Base-by-base conservation (phyloP, 2,113 vertebrate genomes). In the Raphicerus campestris region DNA sequence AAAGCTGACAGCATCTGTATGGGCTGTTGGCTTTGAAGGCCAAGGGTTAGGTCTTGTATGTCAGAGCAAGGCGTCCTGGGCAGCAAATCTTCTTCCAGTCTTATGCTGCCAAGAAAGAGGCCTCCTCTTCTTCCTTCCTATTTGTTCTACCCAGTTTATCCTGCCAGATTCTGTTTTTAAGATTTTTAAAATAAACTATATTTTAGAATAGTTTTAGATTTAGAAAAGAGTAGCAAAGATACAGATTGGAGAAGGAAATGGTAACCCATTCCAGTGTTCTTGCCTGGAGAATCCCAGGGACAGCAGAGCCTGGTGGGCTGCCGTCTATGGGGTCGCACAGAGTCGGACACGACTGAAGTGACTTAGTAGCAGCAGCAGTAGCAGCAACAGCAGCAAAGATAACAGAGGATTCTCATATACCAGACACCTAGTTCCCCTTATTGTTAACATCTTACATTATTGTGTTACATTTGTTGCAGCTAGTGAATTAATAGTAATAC, bases 191-290 rank as follows among this genome's bases (percentile, higher is more conserved):
- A 89, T 47, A 85, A 88, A 51, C 7, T 28, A 8, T 63, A 32
- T 60, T 87, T 80, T 77, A 80, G 75, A 83, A 63, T 70, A 60
- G 42, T 53, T 83, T 89, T 80, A 56, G 13, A 35, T 75, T 89
- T 85, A 75, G 16, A 63, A 35, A 88, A 82, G 47, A 42, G 45
- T 30, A 82, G 17, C 47, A 66, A 93, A 92, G 42, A 42, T 39
- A 88, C 30, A 58, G 56, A 58, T 58, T 28, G 58, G 58, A 60
- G 26, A 60, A 13, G 26, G 58, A 60, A 28, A 60, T 13, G 58
- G 58, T 11, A 60, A 60, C 58, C 10, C 26, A 60, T 10, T 60
- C 58, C 58, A 60, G 26, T 60, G 26, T 60, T 13, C 24, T 60
- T 60, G 56, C 56, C 24, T 60, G 56, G 56, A 60, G 56, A 60